Percentiles rank a stretch among this genome's conserved stretches.
Evolutionary conservation across 92 coral and sea anemone species (phyloP).

Genomic region (Umimayanthus chanpuru): DNA sequence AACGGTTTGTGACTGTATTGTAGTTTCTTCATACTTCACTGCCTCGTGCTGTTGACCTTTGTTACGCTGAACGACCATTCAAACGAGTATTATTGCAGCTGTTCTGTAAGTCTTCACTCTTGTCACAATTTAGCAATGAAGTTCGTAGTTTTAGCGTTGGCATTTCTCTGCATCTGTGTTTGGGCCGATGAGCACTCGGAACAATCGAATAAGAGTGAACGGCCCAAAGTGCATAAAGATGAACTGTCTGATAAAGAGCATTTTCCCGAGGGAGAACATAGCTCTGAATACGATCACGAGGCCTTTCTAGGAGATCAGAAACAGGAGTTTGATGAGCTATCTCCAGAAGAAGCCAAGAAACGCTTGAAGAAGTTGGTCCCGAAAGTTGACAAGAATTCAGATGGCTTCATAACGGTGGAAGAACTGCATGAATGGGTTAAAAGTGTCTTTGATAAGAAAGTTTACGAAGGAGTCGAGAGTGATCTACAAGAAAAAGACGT

Average conservation of each 20-base stretch:
- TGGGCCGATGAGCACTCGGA: slow-evolving; percentile 34
- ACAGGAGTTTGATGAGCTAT: slow-evolving; percentile 88
- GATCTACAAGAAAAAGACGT: slow-evolving; percentile 85
- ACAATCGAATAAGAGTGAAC: slow-evolving; percentile 19
- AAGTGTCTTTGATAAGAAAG: slow-evolving; percentile 74
- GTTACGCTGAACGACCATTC: background rate
- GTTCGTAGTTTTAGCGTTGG: background rate
- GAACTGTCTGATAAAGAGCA: slow-evolving; percentile 85
- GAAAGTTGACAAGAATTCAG: slow-evolving; percentile 83
- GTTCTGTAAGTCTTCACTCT: background rate
- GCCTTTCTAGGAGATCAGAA: slow-evolving; percentile 95
- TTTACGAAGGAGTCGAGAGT: slow-evolving; percentile 75
- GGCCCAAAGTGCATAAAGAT: slow-evolving; percentile 66
- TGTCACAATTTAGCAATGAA: background rate
- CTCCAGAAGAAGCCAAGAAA: slow-evolving; percentile 92
- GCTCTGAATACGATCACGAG: slow-evolving; percentile 91
- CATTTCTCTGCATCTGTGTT: slow-evolving; percentile 26
- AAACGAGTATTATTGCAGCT: background rate
- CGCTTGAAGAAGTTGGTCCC: slow-evolving; percentile 66
- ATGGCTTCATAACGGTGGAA: slow-evolving; percentile 76
- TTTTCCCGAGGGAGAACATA: slow-evolving; percentile 76
- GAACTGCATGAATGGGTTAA: slow-evolving; percentile 93
- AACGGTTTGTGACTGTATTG: background rate
- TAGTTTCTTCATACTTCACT: background rate
- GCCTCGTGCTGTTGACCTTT: background rate